Base-by-base conservation (phyloP, 2,113 vertebrate species). In the Melanostigma gelatinosum region DNA sequence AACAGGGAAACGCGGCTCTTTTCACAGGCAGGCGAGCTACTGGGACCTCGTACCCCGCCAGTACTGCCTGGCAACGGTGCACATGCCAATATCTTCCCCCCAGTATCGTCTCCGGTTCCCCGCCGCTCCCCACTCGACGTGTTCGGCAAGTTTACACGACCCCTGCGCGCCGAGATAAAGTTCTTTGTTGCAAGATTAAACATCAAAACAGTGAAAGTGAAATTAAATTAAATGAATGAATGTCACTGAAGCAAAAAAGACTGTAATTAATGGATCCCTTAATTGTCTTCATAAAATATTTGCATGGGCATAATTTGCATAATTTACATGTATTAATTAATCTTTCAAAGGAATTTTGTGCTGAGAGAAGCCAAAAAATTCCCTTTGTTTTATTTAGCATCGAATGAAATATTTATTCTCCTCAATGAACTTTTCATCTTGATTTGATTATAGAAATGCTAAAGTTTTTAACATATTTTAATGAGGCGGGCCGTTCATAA, bases 271-370 rank as follows among this genome's bases (percentile, higher is more conserved):
- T 99, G 97, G 97, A 97, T 98, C 97, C 97, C 97, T 98, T 99
- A 99, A 99, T 99, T 99, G 98, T 99, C 97, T 99, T 99, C 98
- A 99, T 99, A 99, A 99, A 99, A 99, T 99, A 99, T 99, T 99
- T 99, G 98, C 98, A 99, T 98, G 98, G 96, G 97, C 97, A 97
- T 98, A 98, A 99, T 99, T 99, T 99, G 98, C 98, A 99, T 99
- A 99, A 99, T 99, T 98, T 99, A 97, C 97, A 99, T 98, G 97
- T 98, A 98, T 99, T 99, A 99, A 99, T 99, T 99, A 99, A 99
- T 99, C 98, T 99, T 99, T 99, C 97, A 99, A 98, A 98, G 97
- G 97, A 97, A 98, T 99, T 99, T 99, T 99, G 94, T 99, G 97
- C 98, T 99, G 98, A 99, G 97, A 98, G 97, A 99, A 97, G 98